These are phyloP conservation scores for Thaleichthys pacificus DNA, from an alignment of 2,797 vertebrate species.

Conservation along the genomic window DNA sequence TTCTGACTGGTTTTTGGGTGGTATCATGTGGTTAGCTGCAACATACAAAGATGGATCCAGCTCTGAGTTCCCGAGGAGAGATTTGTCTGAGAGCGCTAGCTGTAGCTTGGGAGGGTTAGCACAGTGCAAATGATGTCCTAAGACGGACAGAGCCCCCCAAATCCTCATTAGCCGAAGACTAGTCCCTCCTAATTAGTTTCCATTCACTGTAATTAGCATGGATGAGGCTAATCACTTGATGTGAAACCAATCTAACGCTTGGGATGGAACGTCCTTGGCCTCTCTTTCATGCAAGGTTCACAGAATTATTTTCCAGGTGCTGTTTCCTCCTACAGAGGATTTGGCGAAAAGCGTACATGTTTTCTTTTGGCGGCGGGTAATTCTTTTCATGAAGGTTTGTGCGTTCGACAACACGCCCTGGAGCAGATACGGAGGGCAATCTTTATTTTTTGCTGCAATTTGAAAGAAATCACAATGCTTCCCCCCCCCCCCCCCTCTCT, in stretches of 20 bases:
- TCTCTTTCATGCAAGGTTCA: constrained; percentile 84
- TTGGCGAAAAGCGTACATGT: constrained; percentile 11
- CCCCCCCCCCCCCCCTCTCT: not conserved
- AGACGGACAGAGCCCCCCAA: constrained; percentile 86
- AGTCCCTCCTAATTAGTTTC: constrained; percentile 98
- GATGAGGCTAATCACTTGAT: constrained; percentile 96
- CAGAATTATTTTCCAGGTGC: constrained; percentile 61
- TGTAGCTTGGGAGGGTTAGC: constrained; percentile 45
- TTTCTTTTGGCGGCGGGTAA: constrained; percentile 4
- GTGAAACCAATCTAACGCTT: constrained; percentile 96
- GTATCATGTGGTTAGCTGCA: constrained; percentile 35
- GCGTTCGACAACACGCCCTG: constrained; percentile 16
- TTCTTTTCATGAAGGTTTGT: constrained; percentile 18
- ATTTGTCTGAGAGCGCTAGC: constrained; percentile 37
- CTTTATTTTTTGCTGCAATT: not conserved
- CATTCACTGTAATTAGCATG: constrained; percentile 94
- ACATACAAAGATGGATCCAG: constrained; percentile 32
- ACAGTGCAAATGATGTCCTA: constrained; percentile 80
- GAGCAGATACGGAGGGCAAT: not conserved
- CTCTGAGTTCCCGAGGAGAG: constrained; percentile 31
- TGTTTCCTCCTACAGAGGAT: constrained; percentile 34
- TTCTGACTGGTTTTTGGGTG: constrained; percentile 29
- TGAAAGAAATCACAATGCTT: constrained; percentile 8
- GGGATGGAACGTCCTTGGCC: constrained; percentile 91
- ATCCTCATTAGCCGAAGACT: constrained; percentile 94